Conservation (phyloP, 1,140 invertebrate species). For the Patella vulgata region DNA sequence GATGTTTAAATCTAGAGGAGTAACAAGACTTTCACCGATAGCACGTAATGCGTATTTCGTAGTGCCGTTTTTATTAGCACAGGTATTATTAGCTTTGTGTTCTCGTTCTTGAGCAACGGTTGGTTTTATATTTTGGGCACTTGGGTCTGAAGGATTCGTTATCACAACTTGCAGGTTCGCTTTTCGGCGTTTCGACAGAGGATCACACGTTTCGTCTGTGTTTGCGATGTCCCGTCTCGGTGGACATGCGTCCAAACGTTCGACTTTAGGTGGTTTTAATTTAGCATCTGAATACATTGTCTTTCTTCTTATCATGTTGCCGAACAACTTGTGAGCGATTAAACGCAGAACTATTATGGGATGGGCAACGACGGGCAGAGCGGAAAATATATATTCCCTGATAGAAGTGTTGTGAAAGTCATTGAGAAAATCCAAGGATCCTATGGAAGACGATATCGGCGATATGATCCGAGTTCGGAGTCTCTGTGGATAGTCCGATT, state of each 20-base stretch:
- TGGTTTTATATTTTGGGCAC: neutral
- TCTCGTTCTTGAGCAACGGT: slow-evolving; percentile 18
- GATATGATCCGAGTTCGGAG: slow-evolving; percentile 33
- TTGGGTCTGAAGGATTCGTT: neutral
- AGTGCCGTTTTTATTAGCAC: slow-evolving; percentile 52
- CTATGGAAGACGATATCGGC: slow-evolving; percentile 51
- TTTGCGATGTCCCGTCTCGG: slow-evolving; percentile 30
- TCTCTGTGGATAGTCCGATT: slow-evolving; percentile 19
- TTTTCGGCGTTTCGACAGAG: slow-evolving; percentile 13
- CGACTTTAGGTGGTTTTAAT: slow-evolving; percentile 55
- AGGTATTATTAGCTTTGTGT: slow-evolving; percentile 10
- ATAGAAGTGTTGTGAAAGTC: slow-evolving; percentile 49
- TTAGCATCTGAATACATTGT: slow-evolving; percentile 48
- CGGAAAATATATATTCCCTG: slow-evolving; percentile 58
- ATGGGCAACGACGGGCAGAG: slow-evolving; percentile 71
- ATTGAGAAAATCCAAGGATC: slow-evolving; percentile 50
- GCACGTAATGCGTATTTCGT: slow-evolving; percentile 55
- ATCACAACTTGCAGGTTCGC: slow-evolving; percentile 5
- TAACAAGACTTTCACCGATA: slow-evolving; percentile 61
- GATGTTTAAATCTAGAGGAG: slow-evolving; percentile 57
- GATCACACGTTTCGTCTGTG: slow-evolving; percentile 9
- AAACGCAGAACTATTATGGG: slow-evolving; percentile 73
- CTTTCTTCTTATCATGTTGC: slow-evolving; percentile 61
- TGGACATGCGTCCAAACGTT: slow-evolving; percentile 49
- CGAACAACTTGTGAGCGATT: slow-evolving; percentile 72